Base-by-base conservation (phyloP, 2,888 invertebrate genomes). In the Acanthococcus lagerstroemiae region DNA sequence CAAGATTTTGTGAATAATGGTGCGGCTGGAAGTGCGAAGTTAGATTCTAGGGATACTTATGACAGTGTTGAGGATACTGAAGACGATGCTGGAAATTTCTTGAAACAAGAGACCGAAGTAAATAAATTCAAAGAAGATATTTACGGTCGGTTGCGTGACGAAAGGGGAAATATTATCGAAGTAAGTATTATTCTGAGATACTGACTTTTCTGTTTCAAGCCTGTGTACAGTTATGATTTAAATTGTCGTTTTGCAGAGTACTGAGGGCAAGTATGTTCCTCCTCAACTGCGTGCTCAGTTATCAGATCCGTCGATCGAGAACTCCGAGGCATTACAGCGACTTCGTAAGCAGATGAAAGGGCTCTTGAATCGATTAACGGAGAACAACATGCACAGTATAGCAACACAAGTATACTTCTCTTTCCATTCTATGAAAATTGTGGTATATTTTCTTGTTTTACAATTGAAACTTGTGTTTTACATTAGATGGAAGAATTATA, bases 291-390 rank as follows among this genome's bases (percentile, higher is more conserved):
- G 61, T 22, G 30, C 48, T 15, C 21, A 12, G 9, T 7, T 1
- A 5, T n/a, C 1, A 15, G 15, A 5, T 45, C 50, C 60, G 6
- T 12, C 26, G 9, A 45, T 26, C 17, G 52, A 52, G 24, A 50
- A 50, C 52, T 52, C 73, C 30, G 80, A 85, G 73, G 81, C 86
- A 68, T 72, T 88, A 26, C 78, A 79, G 9, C 82, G 83, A 70
- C 74, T 95, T n/a, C 84, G 81, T 72, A 84, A 85, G 72, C 88
- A 89, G 76, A 78, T 95, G 67, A 95, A 95, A 79, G 95, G 92
- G 77, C 79, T 90, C 2, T 77, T 95, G 0, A 95, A 95, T 79
- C 85, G 90, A 68, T 76, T 94, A 45, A 84, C 94, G 0, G 93
- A 93, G 73, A 83, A 85, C 22, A 96, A 95, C 75, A 84, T 96